phyloP scores from a whole-genome alignment of 1,140 invertebrate species.

The Anastrepha ludens region DNA sequence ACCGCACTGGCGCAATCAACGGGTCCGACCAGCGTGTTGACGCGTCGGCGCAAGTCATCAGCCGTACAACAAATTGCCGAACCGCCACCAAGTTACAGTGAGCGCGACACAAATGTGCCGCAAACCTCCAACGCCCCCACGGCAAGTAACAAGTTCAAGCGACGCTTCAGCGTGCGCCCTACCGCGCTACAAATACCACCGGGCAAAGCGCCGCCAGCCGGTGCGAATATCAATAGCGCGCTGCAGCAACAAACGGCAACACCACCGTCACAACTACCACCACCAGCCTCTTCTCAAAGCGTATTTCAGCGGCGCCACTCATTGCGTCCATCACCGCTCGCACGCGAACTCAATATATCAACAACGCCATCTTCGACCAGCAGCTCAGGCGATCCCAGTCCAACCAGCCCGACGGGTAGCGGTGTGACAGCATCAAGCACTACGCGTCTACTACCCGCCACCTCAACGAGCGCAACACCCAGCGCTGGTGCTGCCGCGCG shows the following conservation, averaged over 20 bases:
- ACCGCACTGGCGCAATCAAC: neutral
- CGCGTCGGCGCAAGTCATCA: constrained; percentile 58
- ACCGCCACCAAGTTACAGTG: constrained; percentile 69
- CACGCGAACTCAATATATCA: constrained; percentile 64
- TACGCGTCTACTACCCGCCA: constrained; percentile 62
- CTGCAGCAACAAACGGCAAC: constrained; percentile 56
- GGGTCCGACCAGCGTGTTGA: constrained; percentile 53
- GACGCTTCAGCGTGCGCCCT: constrained; percentile 71
- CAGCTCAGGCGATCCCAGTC: constrained; percentile 44
- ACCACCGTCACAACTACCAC: constrained; percentile 40
- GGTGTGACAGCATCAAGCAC: constrained; percentile 34
- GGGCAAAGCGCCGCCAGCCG: constrained; percentile 69
- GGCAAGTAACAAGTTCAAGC: constrained; percentile 65
- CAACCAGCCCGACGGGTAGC: constrained; percentile 23
- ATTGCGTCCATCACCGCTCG: constrained; percentile 70
- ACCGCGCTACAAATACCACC: constrained; percentile 71
- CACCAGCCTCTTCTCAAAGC: constrained; percentile 61
- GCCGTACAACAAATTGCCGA: constrained; percentile 61
- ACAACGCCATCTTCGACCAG: constrained; percentile 52
- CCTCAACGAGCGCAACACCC: neutral
- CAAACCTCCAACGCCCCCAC: neutral
- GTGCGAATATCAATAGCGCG: constrained; percentile 57
- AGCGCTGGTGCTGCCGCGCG: constrained; percentile 56
- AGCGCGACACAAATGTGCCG: constrained; percentile 55
- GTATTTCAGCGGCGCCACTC: constrained; percentile 70